phyloP scores from a whole-genome alignment of 1,140 invertebrate genomes.

The Drosophila subobscura region DNA sequence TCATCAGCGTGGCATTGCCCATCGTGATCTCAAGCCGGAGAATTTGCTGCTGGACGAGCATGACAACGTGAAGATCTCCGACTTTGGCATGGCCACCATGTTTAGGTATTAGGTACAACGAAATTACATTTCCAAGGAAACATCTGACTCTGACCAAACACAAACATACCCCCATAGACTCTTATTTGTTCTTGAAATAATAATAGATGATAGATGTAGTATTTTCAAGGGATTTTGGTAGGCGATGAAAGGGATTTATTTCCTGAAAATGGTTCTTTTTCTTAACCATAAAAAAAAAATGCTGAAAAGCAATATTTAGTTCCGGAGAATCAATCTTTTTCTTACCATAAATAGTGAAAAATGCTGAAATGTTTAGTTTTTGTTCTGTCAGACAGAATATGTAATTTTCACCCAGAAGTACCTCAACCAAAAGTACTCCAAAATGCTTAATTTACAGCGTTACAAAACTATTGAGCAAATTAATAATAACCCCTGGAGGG shows the following conservation, averaged over 20 bases:
- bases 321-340: no score
- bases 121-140: constrained; percentile 19
- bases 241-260: not conserved
- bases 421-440: no score
- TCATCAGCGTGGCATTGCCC: constrained; percentile 91
- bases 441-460: not conserved
- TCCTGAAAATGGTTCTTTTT: no score
- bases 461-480: not conserved
- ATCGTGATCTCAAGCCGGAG: constrained; percentile 98
- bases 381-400: no score
- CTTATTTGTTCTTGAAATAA: no score
- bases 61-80: constrained; percentile 96
- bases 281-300: no score
- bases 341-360: no score
- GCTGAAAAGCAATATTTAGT: no score
- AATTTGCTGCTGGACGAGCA: constrained; percentile 95
- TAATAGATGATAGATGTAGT: not conserved
- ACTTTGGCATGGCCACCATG: constrained; percentile 98
- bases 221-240: not conserved
- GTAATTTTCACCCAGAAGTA: no score
- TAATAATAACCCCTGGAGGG: not conserved
- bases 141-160: not conserved
- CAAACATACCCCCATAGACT: not conserved
- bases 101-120: constrained; percentile 86
- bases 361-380: no score